Evolutionary conservation across 1,140 invertebrate species (phyloP).

Genomic region (Lutraria rhynchaena): DNA sequence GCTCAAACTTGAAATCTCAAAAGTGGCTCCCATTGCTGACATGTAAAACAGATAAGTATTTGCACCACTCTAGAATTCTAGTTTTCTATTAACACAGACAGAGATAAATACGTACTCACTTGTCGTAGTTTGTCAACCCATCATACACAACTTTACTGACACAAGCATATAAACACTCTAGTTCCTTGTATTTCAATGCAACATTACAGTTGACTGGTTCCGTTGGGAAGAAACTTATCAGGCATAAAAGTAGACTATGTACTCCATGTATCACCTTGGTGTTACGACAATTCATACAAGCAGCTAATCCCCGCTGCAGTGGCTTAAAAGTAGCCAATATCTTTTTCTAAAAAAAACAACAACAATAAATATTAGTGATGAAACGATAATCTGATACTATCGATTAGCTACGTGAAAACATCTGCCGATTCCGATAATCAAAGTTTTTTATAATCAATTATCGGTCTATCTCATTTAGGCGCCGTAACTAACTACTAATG

Average conservation of each 20-base stretch:
- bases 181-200: slow-evolving; percentile 93
- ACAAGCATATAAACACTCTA: slow-evolving; percentile 93
- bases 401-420: too few species aligned
- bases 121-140: slow-evolving; percentile 94
- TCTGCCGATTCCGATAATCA: too few species aligned
- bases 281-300: slow-evolving; percentile 93
- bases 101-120: slow-evolving; percentile 84
- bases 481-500: too few species aligned
- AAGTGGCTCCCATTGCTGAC: too few species aligned
- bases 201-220: slow-evolving; percentile 90
- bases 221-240: slow-evolving; percentile 96
- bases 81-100: too few species aligned
- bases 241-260: slow-evolving; percentile 91
- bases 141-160: slow-evolving; percentile 95
- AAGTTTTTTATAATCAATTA: too few species aligned
- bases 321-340: slow-evolving; percentile 92
- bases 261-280: slow-evolving; percentile 94
- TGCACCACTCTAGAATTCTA: too few species aligned
- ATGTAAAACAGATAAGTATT: too few species aligned
- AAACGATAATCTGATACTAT: too few species aligned
- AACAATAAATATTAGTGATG: too few species aligned
- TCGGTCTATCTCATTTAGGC: too few species aligned
- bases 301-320: slow-evolving; percentile 90
- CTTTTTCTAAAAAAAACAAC: slow-evolving; percentile 85
- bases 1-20: too few species aligned